phyloP scores from a whole-genome alignment of 92 coral and sea anemone genomes.

The Heliopora coerulea region DNA sequence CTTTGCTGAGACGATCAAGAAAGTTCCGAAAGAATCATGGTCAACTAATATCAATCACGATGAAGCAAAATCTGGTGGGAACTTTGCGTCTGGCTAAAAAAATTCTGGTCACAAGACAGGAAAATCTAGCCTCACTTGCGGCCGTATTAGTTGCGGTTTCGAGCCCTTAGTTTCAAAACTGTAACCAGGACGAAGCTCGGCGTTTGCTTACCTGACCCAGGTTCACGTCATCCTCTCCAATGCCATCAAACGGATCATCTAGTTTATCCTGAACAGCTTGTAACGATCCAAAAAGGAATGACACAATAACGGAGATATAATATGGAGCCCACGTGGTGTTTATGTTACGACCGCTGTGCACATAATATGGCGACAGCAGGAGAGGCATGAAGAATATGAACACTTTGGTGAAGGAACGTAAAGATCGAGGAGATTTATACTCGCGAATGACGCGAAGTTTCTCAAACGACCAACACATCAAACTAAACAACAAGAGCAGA shows the following conservation, averaged over 20 bases:
- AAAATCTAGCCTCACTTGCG: too few relatives aligned
- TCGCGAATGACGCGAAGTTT: slow-evolving; percentile 92
- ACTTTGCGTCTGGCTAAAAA: too few relatives aligned
- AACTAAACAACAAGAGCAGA: slow-evolving; percentile 47
- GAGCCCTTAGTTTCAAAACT: too few relatives aligned
- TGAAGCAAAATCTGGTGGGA: too few relatives aligned
- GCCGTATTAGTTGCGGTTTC: neutral
- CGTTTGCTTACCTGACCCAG: slow-evolving; percentile 86
- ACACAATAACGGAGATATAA: slow-evolving; percentile 69
- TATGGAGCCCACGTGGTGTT: slow-evolving; percentile 84
- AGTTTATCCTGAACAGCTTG: slow-evolving; percentile 96
- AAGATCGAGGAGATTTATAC: slow-evolving; percentile 94
- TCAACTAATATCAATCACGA: too few relatives aligned
- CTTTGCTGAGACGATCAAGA: too few relatives aligned
- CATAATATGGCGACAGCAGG: slow-evolving; percentile 89
- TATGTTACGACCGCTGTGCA: slow-evolving; percentile 70
- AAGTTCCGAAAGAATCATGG: too few relatives aligned
- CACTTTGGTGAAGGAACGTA: slow-evolving; percentile 95
- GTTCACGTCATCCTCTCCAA: slow-evolving; percentile 92
- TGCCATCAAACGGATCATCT: slow-evolving; percentile 98
- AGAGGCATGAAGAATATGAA: slow-evolving; percentile 96
- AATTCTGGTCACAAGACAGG: too few relatives aligned
- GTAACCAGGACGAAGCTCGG: too few relatives aligned
- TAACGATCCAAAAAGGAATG: slow-evolving; percentile 87
- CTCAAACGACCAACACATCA: slow-evolving; percentile 97